These are phyloP conservation scores for Astyanax mexicanus DNA, from an alignment of 2,797 vertebrate genomes.

Conservation along the genomic window DNA sequence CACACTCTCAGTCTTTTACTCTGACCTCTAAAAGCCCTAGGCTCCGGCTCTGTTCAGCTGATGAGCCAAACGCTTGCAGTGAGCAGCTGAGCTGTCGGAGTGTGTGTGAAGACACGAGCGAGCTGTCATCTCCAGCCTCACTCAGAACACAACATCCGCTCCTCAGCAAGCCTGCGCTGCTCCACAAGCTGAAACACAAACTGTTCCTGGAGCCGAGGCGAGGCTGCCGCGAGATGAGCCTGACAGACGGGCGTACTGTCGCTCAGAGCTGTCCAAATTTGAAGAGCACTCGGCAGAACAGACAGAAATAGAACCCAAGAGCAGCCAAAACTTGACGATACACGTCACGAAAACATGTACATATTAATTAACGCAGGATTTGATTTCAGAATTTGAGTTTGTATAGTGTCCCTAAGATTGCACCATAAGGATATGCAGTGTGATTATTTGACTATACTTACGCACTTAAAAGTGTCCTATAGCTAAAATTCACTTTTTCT, in stretches of 20 bases:
- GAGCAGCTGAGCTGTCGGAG: conserved; percentile 33
- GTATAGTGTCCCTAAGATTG: too few species aligned
- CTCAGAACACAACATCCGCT: conserved; percentile 40
- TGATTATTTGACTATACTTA: too few species aligned
- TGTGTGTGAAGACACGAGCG: conserved; percentile 32
- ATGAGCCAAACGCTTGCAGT: conserved; percentile 18
- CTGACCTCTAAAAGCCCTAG: conserved; percentile 16
- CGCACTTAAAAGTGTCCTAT: too few species aligned
- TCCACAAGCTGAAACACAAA: conserved; percentile 44
- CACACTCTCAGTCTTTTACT: neutral
- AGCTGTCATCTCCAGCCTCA: conserved; percentile 47
- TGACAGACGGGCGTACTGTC: conserved; percentile 21
- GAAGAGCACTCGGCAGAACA: neutral
- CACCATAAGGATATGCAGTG: too few species aligned
- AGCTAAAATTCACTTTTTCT: too few species aligned
- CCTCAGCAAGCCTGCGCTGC: conserved; percentile 31
- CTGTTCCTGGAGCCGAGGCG: conserved; percentile 24
- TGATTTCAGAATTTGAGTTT: neutral
- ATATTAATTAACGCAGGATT: conserved; percentile 15
- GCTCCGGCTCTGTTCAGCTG: conserved; percentile 19
- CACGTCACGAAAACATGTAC: neutral
- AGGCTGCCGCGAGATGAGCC: conserved; percentile 14
- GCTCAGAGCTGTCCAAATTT: conserved; percentile 15
- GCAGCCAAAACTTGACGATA: neutral
- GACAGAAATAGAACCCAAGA: conserved; percentile 10